phyloP scores from a whole-genome alignment of 1,140 invertebrate genomes.

The Heterodera schachtii region DNA sequence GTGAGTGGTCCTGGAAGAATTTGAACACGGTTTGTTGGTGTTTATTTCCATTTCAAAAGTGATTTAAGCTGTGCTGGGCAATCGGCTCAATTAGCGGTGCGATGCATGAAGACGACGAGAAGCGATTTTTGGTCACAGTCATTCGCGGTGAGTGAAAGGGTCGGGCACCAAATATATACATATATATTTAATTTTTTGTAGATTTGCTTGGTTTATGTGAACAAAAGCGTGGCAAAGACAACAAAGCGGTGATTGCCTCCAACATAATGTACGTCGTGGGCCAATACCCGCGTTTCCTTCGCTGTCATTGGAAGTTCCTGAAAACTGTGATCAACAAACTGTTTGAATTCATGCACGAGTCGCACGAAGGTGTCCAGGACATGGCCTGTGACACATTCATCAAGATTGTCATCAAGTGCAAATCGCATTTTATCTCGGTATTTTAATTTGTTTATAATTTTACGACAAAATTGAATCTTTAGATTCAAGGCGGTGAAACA shows the following conservation, averaged over 20 bases:
- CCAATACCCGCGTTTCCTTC: constrained; percentile 95
- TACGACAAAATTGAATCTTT: constrained; percentile 58
- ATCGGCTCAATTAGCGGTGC: constrained; percentile 99
- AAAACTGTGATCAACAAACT: constrained; percentile 99
- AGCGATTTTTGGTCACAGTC: constrained; percentile 96
- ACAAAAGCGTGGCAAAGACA: constrained; percentile 99
- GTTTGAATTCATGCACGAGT: constrained; percentile 99
- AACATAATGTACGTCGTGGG: constrained; percentile 99
- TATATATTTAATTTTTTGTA: constrained; percentile 9
- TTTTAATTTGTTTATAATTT: constrained; percentile 9
- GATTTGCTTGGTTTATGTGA: constrained; percentile 96
- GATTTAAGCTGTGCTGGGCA: constrained; percentile 84
- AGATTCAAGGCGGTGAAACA: constrained; percentile 90
- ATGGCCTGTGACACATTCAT: constrained; percentile 99
- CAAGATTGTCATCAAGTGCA: constrained; percentile 98
- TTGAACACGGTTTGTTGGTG: constrained; percentile 73
- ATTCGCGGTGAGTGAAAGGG: constrained; percentile 75
- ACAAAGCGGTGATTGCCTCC: constrained; percentile 99
- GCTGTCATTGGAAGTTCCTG: constrained; percentile 99
- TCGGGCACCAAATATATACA: not conserved
- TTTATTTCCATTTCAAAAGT: not conserved
- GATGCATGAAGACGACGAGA: constrained; percentile 99
- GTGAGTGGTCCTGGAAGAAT: constrained; percentile 99
- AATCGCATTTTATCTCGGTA: constrained; percentile 86
- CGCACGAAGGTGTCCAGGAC: constrained; percentile 88